These are phyloP conservation scores for Temnothorax unifasciatus DNA, from an alignment of 2,888 invertebrate genomes.

Conservation along the genomic window DNA sequence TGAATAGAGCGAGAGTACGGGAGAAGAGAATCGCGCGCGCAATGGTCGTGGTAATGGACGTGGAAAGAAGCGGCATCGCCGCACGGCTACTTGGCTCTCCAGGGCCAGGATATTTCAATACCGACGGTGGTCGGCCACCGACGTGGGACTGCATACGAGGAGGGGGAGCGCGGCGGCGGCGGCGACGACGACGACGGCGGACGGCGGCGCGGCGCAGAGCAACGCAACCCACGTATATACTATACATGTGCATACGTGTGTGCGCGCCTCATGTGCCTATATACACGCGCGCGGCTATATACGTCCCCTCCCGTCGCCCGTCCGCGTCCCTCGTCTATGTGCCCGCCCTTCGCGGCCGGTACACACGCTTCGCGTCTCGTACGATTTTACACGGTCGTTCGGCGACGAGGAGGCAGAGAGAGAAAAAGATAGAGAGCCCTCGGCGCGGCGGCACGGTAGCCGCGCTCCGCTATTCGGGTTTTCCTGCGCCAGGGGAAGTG, in stretches of 20 bases:
- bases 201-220: constrained; percentile 34
- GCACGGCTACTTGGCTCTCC: constrained; percentile 79
- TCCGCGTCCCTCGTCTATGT: constrained; percentile 64
- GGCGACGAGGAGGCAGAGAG: constrained; percentile 61
- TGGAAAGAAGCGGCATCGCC: constrained; percentile 82
- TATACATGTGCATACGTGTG: background rate
- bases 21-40: constrained; percentile 57
- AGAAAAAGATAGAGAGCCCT: constrained; percentile 50
- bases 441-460: constrained; percentile 72
- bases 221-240: background rate
- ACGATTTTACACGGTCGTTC: constrained; percentile 72
- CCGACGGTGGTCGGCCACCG: constrained; percentile 77
- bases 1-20: constrained; percentile 59
- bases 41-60: constrained; percentile 60
- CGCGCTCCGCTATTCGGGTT: constrained; percentile 78
- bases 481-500: constrained; percentile 66
- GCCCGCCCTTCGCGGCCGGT: constrained; percentile 69
- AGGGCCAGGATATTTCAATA: constrained; percentile 83
- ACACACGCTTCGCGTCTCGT: constrained; percentile 59
- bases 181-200: background rate
- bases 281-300: constrained; percentile 9
- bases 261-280: constrained; percentile 5
- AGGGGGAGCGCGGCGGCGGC: constrained; percentile 54
- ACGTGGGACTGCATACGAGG: constrained; percentile 67
- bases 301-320: constrained; percentile 34